phyloP scores from a whole-genome alignment of 2,113 vertebrate genomes.

The Loxodonta africana region DNA sequence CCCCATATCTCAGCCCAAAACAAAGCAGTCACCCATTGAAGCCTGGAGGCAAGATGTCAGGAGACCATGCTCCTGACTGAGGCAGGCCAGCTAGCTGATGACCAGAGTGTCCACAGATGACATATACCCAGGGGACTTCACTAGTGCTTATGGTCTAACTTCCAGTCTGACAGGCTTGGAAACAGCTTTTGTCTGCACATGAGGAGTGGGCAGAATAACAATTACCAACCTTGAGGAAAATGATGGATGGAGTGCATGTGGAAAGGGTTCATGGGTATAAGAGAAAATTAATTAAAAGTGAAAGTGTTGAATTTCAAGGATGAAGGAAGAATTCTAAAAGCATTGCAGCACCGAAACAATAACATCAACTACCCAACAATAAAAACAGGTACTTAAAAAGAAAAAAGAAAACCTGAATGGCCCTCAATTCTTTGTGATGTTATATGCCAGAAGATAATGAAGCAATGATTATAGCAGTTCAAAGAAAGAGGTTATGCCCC shows the following conservation, averaged over 20 bases:
- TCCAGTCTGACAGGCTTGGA: background rate
- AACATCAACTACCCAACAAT: background rate
- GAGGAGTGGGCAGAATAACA: background rate
- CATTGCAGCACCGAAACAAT: constrained; percentile 2
- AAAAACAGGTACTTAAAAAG: constrained; percentile 45
- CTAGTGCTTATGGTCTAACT: background rate
- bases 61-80: background rate
- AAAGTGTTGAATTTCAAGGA: constrained; percentile 40
- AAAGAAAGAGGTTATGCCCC: background rate
- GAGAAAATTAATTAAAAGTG: constrained; percentile 61
- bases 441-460: constrained; percentile 59
- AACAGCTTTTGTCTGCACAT: constrained; percentile 4
- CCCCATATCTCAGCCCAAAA: background rate
- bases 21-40: background rate
- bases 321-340: constrained; percentile 59
- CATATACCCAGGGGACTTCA: background rate
- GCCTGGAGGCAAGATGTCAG: background rate
- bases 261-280: constrained; percentile 11
- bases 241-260: constrained; percentile 30
- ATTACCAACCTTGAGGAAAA: background rate
- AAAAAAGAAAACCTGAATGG: background rate
- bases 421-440: background rate
- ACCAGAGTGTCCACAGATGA: background rate
- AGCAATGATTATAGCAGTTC: constrained; percentile 40
- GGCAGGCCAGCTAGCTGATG: background rate